Evolutionary conservation across 2,113 vertebrate genomes (phyloP).

Genomic region (Hylia prasina): DNA sequence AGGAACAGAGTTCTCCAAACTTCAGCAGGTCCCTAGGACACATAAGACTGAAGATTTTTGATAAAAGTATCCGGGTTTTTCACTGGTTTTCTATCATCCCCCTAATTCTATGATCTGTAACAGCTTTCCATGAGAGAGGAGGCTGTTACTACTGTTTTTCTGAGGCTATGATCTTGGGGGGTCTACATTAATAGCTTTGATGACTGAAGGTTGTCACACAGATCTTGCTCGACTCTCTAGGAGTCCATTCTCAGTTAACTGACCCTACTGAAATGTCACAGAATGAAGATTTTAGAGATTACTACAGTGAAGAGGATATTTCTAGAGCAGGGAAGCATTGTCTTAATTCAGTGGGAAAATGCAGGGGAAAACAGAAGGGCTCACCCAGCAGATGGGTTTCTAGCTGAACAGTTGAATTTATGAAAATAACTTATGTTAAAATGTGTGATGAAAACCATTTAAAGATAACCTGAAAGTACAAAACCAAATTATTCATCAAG

Average conservation of each 20-base stretch:
- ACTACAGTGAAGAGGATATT: background rate
- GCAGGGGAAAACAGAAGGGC: background rate
- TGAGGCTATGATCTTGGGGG: background rate
- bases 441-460: constrained; percentile 7
- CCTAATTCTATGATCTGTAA: background rate
- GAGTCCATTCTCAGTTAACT: background rate
- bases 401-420: background rate
- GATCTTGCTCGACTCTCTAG: background rate
- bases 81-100: background rate
- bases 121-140: background rate
- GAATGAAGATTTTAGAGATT: background rate
- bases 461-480: constrained; percentile 26
- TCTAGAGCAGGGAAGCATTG: background rate
- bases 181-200: background rate
- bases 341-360: background rate
- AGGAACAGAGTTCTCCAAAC: background rate
- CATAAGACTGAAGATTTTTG: background rate
- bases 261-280: background rate
- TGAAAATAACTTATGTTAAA: background rate
- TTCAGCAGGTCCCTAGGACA: background rate
- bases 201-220: background rate
- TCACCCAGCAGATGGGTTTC: background rate
- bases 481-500: constrained; percentile 43
- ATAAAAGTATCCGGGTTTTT: background rate
- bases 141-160: background rate